These are phyloP conservation scores for Lepus oiostolus DNA, from an alignment of 2,797 vertebrate genomes.

Conservation along the genomic window DNA sequence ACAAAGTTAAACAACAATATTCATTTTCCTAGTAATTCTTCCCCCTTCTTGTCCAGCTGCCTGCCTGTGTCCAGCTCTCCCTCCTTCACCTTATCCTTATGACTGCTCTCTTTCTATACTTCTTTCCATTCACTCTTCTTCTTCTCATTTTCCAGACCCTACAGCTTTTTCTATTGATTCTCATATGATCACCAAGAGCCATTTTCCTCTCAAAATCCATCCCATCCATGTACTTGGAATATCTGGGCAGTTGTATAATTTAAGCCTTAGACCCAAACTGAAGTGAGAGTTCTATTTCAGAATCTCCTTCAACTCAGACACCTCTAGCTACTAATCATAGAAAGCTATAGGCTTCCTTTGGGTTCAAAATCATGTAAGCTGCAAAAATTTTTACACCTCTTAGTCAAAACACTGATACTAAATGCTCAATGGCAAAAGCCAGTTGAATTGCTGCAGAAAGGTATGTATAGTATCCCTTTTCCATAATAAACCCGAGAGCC, in stretches of 20 bases:
- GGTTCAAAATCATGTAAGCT: not conserved
- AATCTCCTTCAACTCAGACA: not conserved
- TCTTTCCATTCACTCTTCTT: not conserved
- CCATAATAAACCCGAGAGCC: not conserved
- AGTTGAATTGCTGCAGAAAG: not conserved
- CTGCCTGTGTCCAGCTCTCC: not conserved
- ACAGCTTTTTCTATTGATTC: not conserved
- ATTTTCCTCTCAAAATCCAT: not conserved
- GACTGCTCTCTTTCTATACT: not conserved
- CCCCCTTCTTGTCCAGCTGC: not conserved
- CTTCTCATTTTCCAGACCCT: not conserved
- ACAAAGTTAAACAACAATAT: not conserved
- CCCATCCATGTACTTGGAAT: not conserved
- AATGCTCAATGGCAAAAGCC: constrained; percentile 13
- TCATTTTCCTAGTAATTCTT: not conserved
- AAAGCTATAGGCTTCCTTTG: not conserved
- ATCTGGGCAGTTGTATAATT: not conserved
- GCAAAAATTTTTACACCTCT: not conserved
- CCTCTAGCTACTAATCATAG: not conserved
- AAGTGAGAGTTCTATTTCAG: not conserved
- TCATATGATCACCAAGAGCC: not conserved
- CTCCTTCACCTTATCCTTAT: not conserved
- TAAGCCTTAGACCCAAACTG: not conserved
- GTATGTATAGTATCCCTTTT: not conserved
- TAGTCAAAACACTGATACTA: not conserved